Base-by-base conservation (phyloP, 2,797 vertebrate genomes). In the Ispidina picta region DNA sequence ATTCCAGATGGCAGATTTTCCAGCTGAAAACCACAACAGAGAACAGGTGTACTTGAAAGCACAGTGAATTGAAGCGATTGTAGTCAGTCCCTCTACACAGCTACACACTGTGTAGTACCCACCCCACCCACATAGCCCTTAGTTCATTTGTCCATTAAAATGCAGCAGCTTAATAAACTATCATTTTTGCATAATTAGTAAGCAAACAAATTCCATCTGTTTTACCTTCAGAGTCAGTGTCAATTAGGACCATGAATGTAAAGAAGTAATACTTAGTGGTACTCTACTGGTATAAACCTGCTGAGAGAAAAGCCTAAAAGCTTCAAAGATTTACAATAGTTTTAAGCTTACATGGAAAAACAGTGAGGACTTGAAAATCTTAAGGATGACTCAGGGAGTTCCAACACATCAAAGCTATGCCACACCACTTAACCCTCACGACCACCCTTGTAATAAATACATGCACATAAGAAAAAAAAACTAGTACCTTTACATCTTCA, bases 141-240 rank as follows among this genome's bases (percentile, higher is more conserved):
- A 89, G 26, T 41, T 96, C 66, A 87, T 64, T 80, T 90, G 43
- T 15, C 66, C 68, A 78, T 93, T 64, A 83, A 93, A 92, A 90
- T 72, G 18, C 41, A 83, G 43, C 58, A 91, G 92, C 44, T 88
- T 92, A 93, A 88, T 81, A 94, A 97, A 83, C 70, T 85, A 72
- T 85, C 79, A 95, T 77, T 93, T 93, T 80, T 95, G 81, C 86
- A 80, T 69, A 76, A 96, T 92, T 94, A 54, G 93, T 64, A 94
- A 85, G 71, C 69, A 94, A 95, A 94, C 56, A 93, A 92, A 80
- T 84, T 74, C 77, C 84, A 96, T 92, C 88, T 92, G 92, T 76
- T 96, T 90, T 55, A 86, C 77, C 75, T 94, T 89, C 41, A 74
- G 58, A 90, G 79, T 90, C 76, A 89, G 26, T 35, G 43, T 68